These are phyloP conservation scores for Trachythela sp. DNA, from an alignment of 64 coral and sea anemone genomes.

Conservation along the genomic window DNA sequence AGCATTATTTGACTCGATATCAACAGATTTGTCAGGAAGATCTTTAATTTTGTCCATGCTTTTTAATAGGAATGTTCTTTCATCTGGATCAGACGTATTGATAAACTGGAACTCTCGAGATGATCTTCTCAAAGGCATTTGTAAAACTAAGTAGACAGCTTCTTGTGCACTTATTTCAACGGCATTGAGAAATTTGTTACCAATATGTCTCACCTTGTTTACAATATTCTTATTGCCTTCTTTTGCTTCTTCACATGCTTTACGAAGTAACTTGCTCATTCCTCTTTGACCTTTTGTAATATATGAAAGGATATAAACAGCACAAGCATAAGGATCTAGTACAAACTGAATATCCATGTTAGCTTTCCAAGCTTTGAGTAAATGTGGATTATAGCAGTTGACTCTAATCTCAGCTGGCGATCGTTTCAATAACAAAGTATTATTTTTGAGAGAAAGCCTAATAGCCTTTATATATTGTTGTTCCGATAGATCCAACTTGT, in stretches of 20 bases:
- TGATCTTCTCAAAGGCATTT: conserved; percentile 1
- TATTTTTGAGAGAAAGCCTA: background rate
- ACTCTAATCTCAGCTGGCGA: background rate
- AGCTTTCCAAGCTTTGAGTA: background rate
- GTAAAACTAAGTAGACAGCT: background rate
- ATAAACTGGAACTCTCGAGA: background rate
- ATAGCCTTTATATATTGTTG: background rate
- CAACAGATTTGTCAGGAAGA: background rate
- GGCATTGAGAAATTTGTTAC: no score
- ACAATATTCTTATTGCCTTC: background rate
- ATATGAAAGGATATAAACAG: background rate
- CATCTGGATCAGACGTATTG: background rate
- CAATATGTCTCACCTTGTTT: no score
- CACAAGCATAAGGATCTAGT: background rate
- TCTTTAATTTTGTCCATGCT: background rate
- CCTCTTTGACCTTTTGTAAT: background rate
- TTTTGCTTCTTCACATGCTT: no score
- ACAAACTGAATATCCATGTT: background rate
- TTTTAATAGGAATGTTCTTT: background rate
- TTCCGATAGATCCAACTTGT: background rate
- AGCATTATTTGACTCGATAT: background rate
- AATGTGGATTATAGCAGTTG: background rate
- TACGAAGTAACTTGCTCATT: no score
- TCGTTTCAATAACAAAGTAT: background rate
- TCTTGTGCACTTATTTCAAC: background rate